Base-by-base conservation (phyloP, 2,113 vertebrate genomes). In the Bolborhynchus lineola region DNA sequence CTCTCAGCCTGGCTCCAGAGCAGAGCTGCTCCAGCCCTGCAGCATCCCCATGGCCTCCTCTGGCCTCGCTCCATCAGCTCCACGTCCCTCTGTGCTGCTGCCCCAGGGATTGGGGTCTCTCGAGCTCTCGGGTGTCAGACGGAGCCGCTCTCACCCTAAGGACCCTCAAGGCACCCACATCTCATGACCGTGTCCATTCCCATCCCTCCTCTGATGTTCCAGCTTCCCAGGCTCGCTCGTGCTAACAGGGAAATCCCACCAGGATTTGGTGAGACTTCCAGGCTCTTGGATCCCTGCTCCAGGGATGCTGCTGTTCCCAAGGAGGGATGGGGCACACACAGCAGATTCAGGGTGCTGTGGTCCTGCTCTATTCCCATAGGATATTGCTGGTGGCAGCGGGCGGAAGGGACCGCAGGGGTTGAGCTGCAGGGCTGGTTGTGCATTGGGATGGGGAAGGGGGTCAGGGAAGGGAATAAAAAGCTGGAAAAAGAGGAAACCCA, bases 261-360 rank as follows among this genome's bases (percentile, higher is more conserved):
- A 3, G n/a, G 53, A 19, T 70, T 31, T 3, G 8, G 39, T 35
- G 63, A 25, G 39, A 53, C 74, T 65, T 44, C 20, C 11, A 11
- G 42, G 16, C 10, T 29, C 24, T 23, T n/a, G 41, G 3, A n/a
- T 90, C 46, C 57, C 29, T 41, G 57, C 55, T 65, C 35, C 5
- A 2, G 6, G 3, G 20, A 6, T 4, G 13, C 33, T 44, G 52
- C 2, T 11, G 14, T 42, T 63, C 10, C 17, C 7, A 6, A 15
- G 62, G 74, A 52, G 37, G 42, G 69, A 6, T 35, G 26, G 41
- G 50, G 6, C 9, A 25, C 1, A 1, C 46, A 20, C 4, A 35
- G 37, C 75, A 57, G 70, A 52, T 14, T 31, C 5, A 21, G 35
- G 49, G 33, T 60, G 17, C 44, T 33, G 44, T 8, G 15, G 9